Evolutionary conservation across 2,888 invertebrate species (phyloP), one percentile per base, ranked within the genome.

Genomic region (Nycteola revayana): DNA sequence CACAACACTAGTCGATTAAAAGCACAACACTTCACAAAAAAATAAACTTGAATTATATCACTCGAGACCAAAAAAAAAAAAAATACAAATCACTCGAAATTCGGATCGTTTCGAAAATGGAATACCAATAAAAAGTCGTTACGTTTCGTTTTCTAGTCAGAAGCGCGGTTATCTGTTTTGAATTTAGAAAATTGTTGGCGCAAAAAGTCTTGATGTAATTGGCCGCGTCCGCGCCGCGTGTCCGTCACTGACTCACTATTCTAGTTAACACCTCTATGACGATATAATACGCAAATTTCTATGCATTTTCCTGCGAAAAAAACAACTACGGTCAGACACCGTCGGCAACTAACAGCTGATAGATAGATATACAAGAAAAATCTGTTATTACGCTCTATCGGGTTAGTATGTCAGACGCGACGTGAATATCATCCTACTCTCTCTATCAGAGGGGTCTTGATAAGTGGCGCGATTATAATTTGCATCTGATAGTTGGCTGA

Each of bases 401-500:
- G 70, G 67, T 85, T 87, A 80, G 77, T 86, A 61, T 84, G 81
- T 61, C 84, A 75, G 66, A 28, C 48, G 80, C 70, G 73, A 78
- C 49, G 35, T 53, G 37, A 17, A 52, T 55, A 69, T 67, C 55
- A 27, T 27, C 47, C 49, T 37, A 78, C 78, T 61, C 73, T 37
- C 61, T 84, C 74, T 62, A 49, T 42, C 66, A 58, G 71, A 72
- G 83, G 85, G 83, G 82, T 58, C 67, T 70, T 71, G 80, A 80
- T 82, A 83, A 80, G 68, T 76, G 69, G 73, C 66, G 60, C 65
- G 73, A 75, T 74, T 63, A 78, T 83, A 67, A 80, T 85, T 83
- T 84, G 77, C 82, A 84, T 86, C 79, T 76, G 83, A 83, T 82
- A 78, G 66, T 52, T 41, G 53, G 58, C 58, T 75, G 80, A 77